These are phyloP conservation scores for Jordanella pulchra DNA, from an alignment of 2,797 vertebrate species.

Conservation along the genomic window DNA sequence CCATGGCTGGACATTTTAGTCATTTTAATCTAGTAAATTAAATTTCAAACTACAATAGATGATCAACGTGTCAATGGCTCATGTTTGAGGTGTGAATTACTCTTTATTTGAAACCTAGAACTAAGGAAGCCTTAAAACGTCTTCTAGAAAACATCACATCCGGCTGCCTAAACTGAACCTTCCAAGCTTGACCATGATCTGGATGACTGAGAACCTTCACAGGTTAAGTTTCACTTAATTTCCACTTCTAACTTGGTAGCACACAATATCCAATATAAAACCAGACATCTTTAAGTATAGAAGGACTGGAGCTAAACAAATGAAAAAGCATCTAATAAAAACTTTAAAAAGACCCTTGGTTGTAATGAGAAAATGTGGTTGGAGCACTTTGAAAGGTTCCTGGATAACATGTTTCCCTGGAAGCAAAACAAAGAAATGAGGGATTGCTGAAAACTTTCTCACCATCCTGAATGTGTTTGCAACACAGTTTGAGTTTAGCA, in stretches of 20 bases:
- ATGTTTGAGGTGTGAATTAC: not conserved
- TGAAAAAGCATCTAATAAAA: too few relatives aligned
- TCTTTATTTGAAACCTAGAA: too few relatives aligned
- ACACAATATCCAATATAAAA: not conserved
- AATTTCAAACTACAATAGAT: not conserved
- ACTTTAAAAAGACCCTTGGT: not conserved
- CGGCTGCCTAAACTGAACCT: too few relatives aligned
- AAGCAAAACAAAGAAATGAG: not conserved
- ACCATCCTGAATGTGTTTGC: not conserved
- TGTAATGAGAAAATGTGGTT: not conserved
- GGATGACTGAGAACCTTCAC: too few relatives aligned
- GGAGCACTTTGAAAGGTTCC: not conserved
- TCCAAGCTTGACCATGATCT: too few relatives aligned
- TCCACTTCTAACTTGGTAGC: not conserved
- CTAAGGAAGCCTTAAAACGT: too few relatives aligned
- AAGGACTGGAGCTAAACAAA: not conserved
- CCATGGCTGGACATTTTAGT: not conserved
- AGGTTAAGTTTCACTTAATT: not conserved
- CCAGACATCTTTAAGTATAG: not conserved
- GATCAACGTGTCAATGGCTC: not conserved
- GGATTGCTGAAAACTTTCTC: not conserved
- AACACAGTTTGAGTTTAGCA: constrained; percentile 7
- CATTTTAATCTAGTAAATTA: not conserved
- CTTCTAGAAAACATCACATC: too few relatives aligned
- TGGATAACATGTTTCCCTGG: not conserved